These are phyloP conservation scores for Drosophila ochracea DNA, from an alignment of 2,888 invertebrate species.

Conservation along the genomic window DNA sequence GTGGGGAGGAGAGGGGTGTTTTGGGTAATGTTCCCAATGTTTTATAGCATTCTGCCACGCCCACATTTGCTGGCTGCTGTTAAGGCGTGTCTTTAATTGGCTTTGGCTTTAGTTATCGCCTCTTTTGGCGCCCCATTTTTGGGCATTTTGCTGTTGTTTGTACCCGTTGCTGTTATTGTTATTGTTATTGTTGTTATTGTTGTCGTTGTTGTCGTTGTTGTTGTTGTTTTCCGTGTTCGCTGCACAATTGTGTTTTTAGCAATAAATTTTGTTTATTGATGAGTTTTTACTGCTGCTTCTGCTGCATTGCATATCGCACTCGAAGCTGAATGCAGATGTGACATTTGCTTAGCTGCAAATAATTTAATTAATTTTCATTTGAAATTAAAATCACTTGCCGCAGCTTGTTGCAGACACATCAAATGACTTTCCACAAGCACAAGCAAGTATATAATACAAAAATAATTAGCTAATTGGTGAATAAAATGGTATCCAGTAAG, in stretches of 20 bases:
- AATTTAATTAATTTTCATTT: constrained; percentile 68
- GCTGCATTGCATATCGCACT: not conserved
- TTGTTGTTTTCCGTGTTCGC: constrained; percentile 29
- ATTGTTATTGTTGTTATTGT: not conserved
- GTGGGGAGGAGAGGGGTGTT: not conserved
- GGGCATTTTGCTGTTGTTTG: constrained; percentile 12
- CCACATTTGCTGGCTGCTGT: constrained; percentile 20
- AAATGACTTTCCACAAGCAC: constrained; percentile 63
- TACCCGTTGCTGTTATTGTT: not conserved
- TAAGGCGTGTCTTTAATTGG: constrained; percentile 67
- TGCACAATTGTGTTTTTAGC: constrained; percentile 57
- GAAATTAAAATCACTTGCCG: constrained; percentile 5
- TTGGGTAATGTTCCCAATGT: constrained; percentile 34
- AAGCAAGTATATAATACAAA: constrained; percentile 3
- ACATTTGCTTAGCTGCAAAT: constrained; percentile 61
- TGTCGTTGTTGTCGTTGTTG: constrained; percentile 5
- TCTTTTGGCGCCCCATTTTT: constrained; percentile 28
- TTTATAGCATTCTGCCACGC: constrained; percentile 40
- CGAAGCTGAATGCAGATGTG: constrained; percentile 36
- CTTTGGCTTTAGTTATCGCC: constrained; percentile 46
- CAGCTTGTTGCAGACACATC: constrained; percentile 49
- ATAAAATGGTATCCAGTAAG: not conserved
- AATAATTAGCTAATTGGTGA: not conserved
- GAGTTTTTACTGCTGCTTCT: constrained; percentile 44
- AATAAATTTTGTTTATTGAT: constrained; percentile 75